Conservation (phyloP, 2,113 vertebrate species). For the Meleagris gallopavo region DNA sequence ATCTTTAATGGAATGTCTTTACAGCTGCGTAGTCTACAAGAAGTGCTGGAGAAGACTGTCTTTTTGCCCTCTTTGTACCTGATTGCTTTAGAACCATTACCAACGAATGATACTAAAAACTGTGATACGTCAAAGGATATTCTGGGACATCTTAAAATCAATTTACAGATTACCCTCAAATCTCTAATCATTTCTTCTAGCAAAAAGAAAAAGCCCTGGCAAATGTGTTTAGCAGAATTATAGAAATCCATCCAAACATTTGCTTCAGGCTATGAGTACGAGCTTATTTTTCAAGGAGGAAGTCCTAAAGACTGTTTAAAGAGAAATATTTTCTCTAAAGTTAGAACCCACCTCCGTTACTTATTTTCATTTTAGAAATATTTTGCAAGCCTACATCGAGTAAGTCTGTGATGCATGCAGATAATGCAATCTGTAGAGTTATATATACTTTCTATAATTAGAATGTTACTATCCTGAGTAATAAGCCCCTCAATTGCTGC, state of each 20-base stretch:
- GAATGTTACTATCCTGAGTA: neutral
- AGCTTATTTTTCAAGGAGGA: neutral
- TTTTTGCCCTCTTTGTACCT: conserved; percentile 44
- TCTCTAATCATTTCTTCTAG: neutral
- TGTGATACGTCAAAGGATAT: conserved; percentile 7
- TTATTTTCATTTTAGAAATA: neutral
- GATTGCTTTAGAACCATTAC: conserved; percentile 44
- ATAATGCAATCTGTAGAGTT: neutral
- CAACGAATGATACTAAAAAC: conserved; percentile 18
- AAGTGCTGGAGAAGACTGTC: conserved; percentile 19
- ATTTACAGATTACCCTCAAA: conserved; percentile 9
- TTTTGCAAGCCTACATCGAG: neutral
- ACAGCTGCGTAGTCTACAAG: conserved; percentile 21
- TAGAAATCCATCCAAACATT: neutral
- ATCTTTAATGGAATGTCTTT: conserved; percentile 55
- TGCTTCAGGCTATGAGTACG: neutral
- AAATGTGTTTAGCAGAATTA: neutral
- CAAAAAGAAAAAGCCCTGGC: neutral
- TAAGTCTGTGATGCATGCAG: neutral
- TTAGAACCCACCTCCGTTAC: neutral
- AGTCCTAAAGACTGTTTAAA: neutral
- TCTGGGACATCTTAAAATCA: conserved; percentile 14
- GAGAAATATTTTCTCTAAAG: neutral
- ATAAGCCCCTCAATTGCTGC: neutral
- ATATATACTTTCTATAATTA: neutral